Conservation (phyloP, 64 coral and sea anemone genomes). For the Pocillopora verrucosa region DNA sequence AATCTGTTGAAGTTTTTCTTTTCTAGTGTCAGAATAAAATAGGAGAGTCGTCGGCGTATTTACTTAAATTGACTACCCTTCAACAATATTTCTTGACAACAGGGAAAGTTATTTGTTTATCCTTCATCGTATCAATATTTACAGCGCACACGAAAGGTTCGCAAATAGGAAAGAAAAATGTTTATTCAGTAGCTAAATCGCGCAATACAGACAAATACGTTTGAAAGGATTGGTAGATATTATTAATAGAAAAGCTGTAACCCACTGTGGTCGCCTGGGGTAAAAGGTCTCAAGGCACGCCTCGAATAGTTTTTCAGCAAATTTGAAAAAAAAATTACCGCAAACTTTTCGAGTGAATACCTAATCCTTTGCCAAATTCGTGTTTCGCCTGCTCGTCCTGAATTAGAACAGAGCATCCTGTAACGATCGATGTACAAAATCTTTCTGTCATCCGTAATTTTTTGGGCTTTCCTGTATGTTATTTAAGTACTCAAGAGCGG, state of each 20-base stretch:
- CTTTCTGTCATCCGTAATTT: neutral
- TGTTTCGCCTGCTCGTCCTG: neutral
- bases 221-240: constrained; percentile 42
- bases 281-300: constrained; percentile 4
- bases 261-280: neutral
- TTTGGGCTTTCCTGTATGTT: neutral
- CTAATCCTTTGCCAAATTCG: neutral
- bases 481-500: constrained; percentile 8
- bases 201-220: constrained; percentile 26
- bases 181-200: constrained; percentile 67
- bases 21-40: constrained; percentile 20
- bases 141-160: constrained; percentile 67
- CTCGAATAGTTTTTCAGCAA: constrained; percentile 24
- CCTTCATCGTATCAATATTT: constrained; percentile 68
- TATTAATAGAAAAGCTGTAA: neutral
- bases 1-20: constrained; percentile 1
- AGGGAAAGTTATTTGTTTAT: constrained; percentile 62
- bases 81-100: constrained; percentile 17
- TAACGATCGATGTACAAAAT: neutral
- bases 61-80: constrained; percentile 24
- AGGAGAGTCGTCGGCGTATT: neutral
- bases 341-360: neutral
- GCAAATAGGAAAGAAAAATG: constrained; percentile 77
- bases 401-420: no score
- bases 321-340: neutral